Conservation (phyloP, 2,113 vertebrate species). For the Anarhynchus alexandrinus region DNA sequence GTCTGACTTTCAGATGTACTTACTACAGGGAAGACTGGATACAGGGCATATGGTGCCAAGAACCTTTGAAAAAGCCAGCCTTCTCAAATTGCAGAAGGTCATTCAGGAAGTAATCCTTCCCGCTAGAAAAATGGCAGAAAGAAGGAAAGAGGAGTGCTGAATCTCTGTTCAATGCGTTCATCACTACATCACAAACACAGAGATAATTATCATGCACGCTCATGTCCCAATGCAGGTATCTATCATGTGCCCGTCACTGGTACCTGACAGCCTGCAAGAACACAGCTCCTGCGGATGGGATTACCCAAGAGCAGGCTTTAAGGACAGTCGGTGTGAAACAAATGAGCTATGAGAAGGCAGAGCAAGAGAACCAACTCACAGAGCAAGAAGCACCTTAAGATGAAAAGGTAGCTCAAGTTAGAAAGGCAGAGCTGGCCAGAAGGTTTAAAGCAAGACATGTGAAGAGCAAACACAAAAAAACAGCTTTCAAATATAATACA, state of each 20-base stretch:
- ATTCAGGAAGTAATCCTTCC: neutral
- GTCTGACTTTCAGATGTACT: neutral
- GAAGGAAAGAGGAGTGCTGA: neutral
- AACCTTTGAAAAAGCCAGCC: neutral
- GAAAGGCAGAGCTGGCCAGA: neutral
- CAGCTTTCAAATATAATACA: neutral
- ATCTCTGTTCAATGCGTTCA: neutral
- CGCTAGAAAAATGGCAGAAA: neutral
- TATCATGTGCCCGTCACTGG: rapidly evolving
- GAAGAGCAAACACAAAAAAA: neutral
- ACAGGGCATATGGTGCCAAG: neutral
- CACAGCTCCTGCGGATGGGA: neutral
- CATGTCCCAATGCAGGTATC: rapidly evolving
- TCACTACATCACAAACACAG: neutral
- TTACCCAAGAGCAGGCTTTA: neutral
- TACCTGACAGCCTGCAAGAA: neutral
- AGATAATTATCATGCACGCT: neutral
- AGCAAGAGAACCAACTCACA: neutral
- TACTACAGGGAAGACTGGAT: neutral
- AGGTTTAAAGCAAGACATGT: neutral
- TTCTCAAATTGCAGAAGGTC: neutral
- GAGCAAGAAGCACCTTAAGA: neutral
- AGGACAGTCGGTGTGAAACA: neutral
- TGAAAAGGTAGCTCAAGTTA: neutral
- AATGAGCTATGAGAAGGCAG: neutral